Percentiles rank a stretch among this genome's conserved stretches.
Conservation (phyloP, 2,797 vertebrate genomes). For the Enteromius anoplus region DNA sequence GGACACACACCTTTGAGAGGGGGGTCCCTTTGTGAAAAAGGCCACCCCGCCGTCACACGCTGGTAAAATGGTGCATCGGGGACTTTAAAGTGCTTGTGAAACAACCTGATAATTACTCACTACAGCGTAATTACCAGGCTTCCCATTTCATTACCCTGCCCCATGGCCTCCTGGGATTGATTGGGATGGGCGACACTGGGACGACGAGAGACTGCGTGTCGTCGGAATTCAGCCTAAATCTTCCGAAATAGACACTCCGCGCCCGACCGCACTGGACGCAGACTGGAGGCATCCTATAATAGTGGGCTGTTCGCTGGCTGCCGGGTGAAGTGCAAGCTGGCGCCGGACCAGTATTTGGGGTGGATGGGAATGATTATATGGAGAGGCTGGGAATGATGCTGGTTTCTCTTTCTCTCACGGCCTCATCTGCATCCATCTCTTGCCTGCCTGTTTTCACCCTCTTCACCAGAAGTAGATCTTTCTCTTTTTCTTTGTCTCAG, state of each 20-base stretch:
- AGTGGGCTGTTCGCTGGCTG: conserved; percentile 56
- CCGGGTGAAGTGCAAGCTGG: conserved; percentile 58
- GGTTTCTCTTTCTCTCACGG: conserved; percentile 41
- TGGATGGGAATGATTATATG: conserved; percentile 82
- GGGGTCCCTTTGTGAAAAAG: conserved; percentile 30
- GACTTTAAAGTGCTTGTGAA: conserved; percentile 68
- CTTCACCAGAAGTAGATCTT: conserved; percentile 19
- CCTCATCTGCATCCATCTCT: conserved; percentile 54
- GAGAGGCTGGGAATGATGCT: conserved; percentile 61
- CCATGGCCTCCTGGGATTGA: conserved; percentile 52
- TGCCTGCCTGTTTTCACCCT: conserved; percentile 58
- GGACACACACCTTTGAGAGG: conserved; percentile 34
- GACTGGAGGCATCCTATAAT: conserved; percentile 75
- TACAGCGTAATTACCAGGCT: conserved; percentile 69
- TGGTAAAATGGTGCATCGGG: conserved; percentile 38
- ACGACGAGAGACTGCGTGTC: conserved; percentile 45
- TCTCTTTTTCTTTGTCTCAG: conserved; percentile 35
- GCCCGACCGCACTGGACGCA: conserved; percentile 72
- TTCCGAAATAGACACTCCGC: conserved; percentile 75
- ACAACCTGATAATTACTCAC: conserved; percentile 73
- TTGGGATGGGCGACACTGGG: conserved; percentile 67
- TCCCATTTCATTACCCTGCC: conserved; percentile 68
- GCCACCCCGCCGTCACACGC: conserved; percentile 17
- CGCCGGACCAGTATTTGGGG: conserved; percentile 54
- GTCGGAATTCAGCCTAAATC: conserved; percentile 68